Base-by-base conservation (phyloP, 2,113 vertebrate genomes). In the Misgurnus mizolepis region DNA sequence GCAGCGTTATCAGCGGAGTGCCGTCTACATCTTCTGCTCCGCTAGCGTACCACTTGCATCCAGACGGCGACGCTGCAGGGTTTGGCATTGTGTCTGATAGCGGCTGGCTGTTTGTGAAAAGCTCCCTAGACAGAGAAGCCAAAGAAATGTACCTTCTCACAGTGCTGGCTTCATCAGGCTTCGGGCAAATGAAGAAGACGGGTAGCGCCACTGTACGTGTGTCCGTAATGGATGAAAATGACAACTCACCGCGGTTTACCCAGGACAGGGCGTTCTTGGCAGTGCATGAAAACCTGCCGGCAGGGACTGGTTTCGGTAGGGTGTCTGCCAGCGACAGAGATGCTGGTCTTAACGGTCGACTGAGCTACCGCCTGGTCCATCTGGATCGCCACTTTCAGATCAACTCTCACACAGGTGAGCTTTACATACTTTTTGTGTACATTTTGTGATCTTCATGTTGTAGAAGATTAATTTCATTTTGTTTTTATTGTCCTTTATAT, bases 181-280 rank as follows among this genome's bases (percentile, higher is more conserved):
- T 90, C 0, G 92, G 94, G 0, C 94, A 93, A 0, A 79, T 95
- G n/a, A 90, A 91, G 5, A 94, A 94, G 78, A 98, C 96, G 0
- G 95, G 96, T 81, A 98, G 94, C 55, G 93, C 95, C 88, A 98
- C 95, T 0, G 94, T 99, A 10, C 90, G 95, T 27, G 80, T 99
- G 86, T 95, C 94, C 0, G 53, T 99, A 85, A 97, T 95, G 0
- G 97, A 96, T 0, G 96, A 97, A 91, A 98, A 98, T 0, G 96
- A 98, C 90, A 98, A 98, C 88, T 89, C 94, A 2, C 98, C 98
- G 0, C 93, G 95, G 17, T 91, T 98, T 73, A 92, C 94, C 0
- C 96, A 97, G 89, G 95, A 97, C 72, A 93, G 94, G 2, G 94
- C 95, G 27, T 99, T 99, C 89, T 93, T 98, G 91, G 93, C 95